phyloP scores from a whole-genome alignment of 1,140 invertebrate genomes.

The Helicoverpa zea region DNA sequence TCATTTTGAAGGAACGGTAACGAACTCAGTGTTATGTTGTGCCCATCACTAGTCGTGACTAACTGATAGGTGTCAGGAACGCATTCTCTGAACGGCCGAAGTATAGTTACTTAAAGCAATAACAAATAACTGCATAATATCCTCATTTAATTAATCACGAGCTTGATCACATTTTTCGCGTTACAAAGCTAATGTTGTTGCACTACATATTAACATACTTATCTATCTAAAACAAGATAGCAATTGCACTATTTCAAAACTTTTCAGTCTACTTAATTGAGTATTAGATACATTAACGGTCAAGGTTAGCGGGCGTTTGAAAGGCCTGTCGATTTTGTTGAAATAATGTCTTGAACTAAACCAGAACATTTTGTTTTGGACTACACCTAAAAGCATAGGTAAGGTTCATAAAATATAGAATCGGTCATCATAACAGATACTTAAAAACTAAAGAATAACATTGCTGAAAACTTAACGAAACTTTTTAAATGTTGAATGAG shows the following conservation, averaged over 20 bases:
- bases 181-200: not conserved
- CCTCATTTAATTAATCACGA: slow-evolving; percentile 30
- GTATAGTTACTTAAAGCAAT: too few species aligned
- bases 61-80: too few species aligned
- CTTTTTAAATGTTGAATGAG: too few species aligned
- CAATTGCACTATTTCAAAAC: slow-evolving; percentile 27
- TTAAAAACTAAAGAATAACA: too few species aligned
- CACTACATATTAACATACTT: not conserved
- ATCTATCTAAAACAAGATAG: slow-evolving; percentile 8
- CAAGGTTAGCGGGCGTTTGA: slow-evolving; percentile 21
- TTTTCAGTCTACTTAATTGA: slow-evolving; percentile 25
- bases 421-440: too few species aligned
- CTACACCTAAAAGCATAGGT: not conserved
- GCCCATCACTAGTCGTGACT: too few species aligned
- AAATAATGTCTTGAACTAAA: slow-evolving; percentile 20
- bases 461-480: too few species aligned
- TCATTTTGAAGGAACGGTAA: too few species aligned
- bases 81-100: too few species aligned
- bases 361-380: not conserved
- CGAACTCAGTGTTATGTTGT: too few species aligned
- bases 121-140: not conserved
- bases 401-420: not conserved
- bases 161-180: not conserved
- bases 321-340: slow-evolving; percentile 23
- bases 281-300: slow-evolving; percentile 6